phyloP scores from a whole-genome alignment of 1,140 invertebrate species.

The Ditylenchus dipsaci region DNA sequence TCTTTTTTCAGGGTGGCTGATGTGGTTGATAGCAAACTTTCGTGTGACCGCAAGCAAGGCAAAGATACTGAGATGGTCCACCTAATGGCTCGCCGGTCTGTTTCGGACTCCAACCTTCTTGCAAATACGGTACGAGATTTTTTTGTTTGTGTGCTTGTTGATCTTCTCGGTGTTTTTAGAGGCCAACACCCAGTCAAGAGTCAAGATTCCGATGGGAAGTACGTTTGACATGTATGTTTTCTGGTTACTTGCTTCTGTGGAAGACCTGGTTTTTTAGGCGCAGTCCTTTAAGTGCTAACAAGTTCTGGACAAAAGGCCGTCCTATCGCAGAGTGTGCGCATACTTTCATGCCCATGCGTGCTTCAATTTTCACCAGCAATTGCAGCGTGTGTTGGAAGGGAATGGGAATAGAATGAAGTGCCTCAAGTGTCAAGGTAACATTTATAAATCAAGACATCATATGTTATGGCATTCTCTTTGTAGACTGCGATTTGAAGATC shows the following conservation, averaged over 20 bases:
- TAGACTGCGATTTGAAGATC: slow-evolving; percentile 36
- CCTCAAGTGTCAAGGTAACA: slow-evolving; percentile 22
- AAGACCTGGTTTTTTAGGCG: slow-evolving; percentile 1
- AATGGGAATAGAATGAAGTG: slow-evolving; percentile 4
- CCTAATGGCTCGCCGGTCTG: background rate
- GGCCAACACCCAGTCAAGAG: background rate
- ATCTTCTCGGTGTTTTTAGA: background rate
- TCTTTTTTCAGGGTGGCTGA: no score
- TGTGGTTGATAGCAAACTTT: no score
- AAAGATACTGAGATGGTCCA: no score
- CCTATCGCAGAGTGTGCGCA: slow-evolving; percentile 26
- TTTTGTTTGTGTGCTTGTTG: no score
- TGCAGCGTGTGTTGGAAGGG: slow-evolving; percentile 7
- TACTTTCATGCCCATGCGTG: slow-evolving; percentile 4
- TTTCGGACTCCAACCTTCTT: background rate
- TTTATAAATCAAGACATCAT: background rate
- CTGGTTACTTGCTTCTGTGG: background rate
- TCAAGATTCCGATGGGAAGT: slow-evolving; percentile 2
- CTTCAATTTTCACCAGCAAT: background rate
- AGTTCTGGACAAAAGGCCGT: slow-evolving; percentile 22
- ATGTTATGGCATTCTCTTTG: slow-evolving; percentile 34
- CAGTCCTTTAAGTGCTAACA: background rate
- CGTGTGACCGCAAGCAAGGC: no score
- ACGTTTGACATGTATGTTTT: slow-evolving; percentile 13
- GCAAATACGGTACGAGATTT: background rate